Base-by-base conservation (phyloP, 2,113 vertebrate genomes). In the Myrmecophaga tridactyla region DNA sequence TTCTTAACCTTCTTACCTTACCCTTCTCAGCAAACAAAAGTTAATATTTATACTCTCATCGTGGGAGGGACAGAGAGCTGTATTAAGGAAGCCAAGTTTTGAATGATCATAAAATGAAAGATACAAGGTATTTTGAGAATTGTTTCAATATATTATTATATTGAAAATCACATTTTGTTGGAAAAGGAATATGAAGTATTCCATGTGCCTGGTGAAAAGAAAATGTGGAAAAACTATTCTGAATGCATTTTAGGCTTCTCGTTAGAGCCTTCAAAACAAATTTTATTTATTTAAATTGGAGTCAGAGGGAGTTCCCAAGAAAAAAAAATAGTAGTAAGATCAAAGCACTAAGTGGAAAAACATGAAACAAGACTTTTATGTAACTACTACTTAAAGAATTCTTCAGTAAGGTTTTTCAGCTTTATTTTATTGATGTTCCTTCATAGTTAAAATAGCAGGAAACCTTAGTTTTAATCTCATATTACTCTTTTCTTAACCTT, bases 261-360 rank as follows among this genome's bases (percentile, higher is more conserved):
- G 7, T 46, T 18, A 6, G 27, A 48, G 14, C 29, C 72, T 90
- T 96, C 85, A 83, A 76, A 85, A 83, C 70, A 94, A 95, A 94
- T 6, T n/a, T 58, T 90, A 89, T 96, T 96, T 89, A 58, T 93
- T 97, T 96, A 94, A 93, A 92, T 72, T 48, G 56, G 87, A 94
- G 80, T 51, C 41, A 20, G 39, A 73, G 60, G 89, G 92, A 86
- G 62, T 85, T 94, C 41, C 93, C 14, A n/a, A 53, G 10, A 62
- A 93, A 83, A 80, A 83, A 53, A 89, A 51, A 72, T 25, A 72
- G 85, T 29, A 36, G 29, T 20, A 53, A 84, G 90, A 86, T 73
- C 84, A 89, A 93, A 94, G 89, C 78, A n/a, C 36, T 56, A 73
- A 95, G 80, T 65, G 36, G 95, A 89, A 96, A 97, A 91, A 56